Evolutionary conservation across 2,888 invertebrate genomes (phyloP).

Genomic region (Chalcosyrphus nemorum): DNA sequence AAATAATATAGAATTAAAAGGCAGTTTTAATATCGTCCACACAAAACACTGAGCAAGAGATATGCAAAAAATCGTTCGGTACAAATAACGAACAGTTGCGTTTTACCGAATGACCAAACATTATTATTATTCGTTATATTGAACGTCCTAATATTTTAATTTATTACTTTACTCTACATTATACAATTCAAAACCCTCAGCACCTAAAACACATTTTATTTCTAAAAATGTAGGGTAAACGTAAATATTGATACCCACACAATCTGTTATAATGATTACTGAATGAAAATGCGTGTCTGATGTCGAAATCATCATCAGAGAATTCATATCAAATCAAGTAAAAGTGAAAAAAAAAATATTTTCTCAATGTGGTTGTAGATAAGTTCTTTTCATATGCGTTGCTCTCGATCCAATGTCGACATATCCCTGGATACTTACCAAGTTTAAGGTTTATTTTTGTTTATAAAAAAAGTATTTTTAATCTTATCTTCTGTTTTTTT

Average conservation of each 20-base stretch:
- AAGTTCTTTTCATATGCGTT: slow-evolving; percentile 33
- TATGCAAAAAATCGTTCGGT: too few relatives aligned
- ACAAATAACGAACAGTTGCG: too few relatives aligned
- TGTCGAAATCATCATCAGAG: slow-evolving; percentile 45
- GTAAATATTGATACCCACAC: slow-evolving; percentile 6
- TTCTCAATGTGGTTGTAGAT: slow-evolving; percentile 47
- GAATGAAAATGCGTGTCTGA: slow-evolving; percentile 47
- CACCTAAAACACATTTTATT: slow-evolving; percentile 2
- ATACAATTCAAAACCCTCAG: not conserved
- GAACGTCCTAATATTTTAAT: not conserved
- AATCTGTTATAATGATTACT: not conserved
- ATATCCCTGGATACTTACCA: slow-evolving; percentile 79
- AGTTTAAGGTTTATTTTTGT: slow-evolving; percentile 81
- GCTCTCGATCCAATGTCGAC: slow-evolving; percentile 73
- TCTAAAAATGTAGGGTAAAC: slow-evolving; percentile 33
- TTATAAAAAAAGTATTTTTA: slow-evolving; percentile 75
- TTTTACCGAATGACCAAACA: too few relatives aligned
- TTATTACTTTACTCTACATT: not conserved
- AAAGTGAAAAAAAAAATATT: not conserved
- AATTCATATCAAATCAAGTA: slow-evolving; percentile 20
- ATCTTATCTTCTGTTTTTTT: slow-evolving; percentile 69
- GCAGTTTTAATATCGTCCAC: too few relatives aligned
- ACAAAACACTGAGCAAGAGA: too few relatives aligned
- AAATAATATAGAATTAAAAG: too few relatives aligned
- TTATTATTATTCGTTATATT: not conserved